These are phyloP conservation scores for Nanorana parkeri DNA, from an alignment of 2,113 vertebrate genomes.

Conservation along the genomic window DNA sequence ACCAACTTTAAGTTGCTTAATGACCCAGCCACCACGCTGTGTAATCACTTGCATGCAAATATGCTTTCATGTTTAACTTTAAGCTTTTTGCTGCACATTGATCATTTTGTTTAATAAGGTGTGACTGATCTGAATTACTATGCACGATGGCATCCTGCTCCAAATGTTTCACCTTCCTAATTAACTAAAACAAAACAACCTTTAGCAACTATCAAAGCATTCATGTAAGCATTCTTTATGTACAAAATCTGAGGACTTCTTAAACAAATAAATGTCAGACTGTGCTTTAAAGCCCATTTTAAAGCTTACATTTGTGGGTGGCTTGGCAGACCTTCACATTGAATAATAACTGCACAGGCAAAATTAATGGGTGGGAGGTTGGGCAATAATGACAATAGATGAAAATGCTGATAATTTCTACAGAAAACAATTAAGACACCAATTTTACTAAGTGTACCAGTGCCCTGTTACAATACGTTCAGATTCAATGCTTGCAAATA, in stretches of 20 bases:
- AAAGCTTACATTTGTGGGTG: not conserved
- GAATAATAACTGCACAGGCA: not conserved
- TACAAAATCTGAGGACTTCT: not conserved
- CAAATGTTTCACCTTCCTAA: constrained; percentile 12
- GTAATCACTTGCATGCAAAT: constrained; percentile 43
- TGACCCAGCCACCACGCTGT: constrained; percentile 10
- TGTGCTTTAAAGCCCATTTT: not conserved
- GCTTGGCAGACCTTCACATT: not conserved
- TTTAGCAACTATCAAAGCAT: constrained; percentile 20
- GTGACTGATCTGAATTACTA: constrained; percentile 50
- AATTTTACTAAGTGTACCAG: not conserved
- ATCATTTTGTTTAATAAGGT: constrained; percentile 53
- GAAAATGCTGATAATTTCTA: not conserved
- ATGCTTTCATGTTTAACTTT: constrained; percentile 45
- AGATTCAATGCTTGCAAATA: not conserved
- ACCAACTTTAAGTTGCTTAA: constrained; percentile 34
- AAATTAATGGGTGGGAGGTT: not conserved
- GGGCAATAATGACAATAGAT: not conserved
- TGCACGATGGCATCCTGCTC: constrained; percentile 23
- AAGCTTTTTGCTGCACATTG: constrained; percentile 37
- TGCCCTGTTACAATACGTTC: not conserved
- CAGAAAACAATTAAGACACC: not conserved
- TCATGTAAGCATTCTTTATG: constrained; percentile 14
- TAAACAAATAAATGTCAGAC: constrained; percentile 18
- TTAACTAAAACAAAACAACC: constrained; percentile 13